Conservation (phyloP, 2,113 vertebrate species). For the Neopipo cinnamomea region DNA sequence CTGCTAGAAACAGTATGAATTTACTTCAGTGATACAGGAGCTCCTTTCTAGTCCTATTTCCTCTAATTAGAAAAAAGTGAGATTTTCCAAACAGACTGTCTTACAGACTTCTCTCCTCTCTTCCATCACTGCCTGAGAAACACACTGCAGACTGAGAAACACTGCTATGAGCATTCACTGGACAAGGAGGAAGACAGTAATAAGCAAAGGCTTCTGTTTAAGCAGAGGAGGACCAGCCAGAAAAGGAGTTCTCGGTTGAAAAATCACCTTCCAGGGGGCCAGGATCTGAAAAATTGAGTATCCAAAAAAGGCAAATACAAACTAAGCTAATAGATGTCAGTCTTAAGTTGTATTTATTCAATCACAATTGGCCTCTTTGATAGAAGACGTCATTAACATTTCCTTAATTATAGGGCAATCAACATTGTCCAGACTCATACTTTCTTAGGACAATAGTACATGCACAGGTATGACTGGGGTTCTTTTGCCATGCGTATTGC, state of each 20-base stretch:
- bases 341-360: background rate
- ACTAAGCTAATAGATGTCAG: background rate
- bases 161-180: background rate
- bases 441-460: background rate
- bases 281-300: background rate
- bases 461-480: background rate
- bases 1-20: background rate
- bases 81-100: background rate
- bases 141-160: background rate
- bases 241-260: background rate
- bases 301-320: background rate
- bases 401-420: background rate
- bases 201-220: background rate
- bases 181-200: background rate
- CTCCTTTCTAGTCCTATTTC: background rate
- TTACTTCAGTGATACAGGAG: background rate
- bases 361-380: background rate
- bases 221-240: background rate
- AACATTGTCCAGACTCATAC: background rate
- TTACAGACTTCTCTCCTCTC: background rate
- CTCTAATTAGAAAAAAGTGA: background rate
- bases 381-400: background rate
- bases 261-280: background rate
- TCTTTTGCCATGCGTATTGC: background rate
- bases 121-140: background rate